Evolutionary conservation across 2,113 vertebrate species (phyloP).

Genomic region (Butorides virescens): DNA sequence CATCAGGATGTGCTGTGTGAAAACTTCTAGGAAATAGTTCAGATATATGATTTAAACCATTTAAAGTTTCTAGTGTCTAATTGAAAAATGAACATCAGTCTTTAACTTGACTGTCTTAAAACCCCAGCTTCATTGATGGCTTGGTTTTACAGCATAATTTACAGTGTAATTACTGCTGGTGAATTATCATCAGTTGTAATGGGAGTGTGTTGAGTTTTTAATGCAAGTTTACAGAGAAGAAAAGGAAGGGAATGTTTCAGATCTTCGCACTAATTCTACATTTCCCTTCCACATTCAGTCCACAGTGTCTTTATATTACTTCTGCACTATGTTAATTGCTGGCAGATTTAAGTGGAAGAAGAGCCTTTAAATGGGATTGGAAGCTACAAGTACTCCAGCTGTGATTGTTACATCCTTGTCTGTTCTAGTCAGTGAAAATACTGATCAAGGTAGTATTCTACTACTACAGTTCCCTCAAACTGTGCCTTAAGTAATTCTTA

Average conservation of each 20-base stretch:
- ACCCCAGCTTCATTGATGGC: fast-evolving
- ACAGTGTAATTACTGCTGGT: background rate
- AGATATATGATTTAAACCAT: background rate
- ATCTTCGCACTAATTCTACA: background rate
- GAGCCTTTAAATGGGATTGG: background rate
- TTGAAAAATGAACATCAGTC: background rate
- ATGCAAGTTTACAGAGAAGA: background rate
- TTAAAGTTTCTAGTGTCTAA: background rate
- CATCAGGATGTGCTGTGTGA: background rate
- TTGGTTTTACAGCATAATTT: background rate
- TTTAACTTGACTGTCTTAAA: background rate
- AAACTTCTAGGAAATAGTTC: background rate
- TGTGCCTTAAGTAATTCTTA: background rate
- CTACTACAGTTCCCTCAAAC: background rate
- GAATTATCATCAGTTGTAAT: background rate
- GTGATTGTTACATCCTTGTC: background rate
- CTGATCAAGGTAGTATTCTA: background rate
- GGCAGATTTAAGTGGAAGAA: background rate
- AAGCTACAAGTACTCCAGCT: background rate
- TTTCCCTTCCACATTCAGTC: background rate
- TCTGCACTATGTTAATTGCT: background rate
- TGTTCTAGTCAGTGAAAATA: background rate
- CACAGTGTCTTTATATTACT: background rate
- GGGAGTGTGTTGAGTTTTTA: background rate
- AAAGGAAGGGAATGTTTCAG: background rate